These are phyloP conservation scores for Sebastes iracundus DNA, from an alignment of 2,797 vertebrate genomes.

Conservation along the genomic window DNA sequence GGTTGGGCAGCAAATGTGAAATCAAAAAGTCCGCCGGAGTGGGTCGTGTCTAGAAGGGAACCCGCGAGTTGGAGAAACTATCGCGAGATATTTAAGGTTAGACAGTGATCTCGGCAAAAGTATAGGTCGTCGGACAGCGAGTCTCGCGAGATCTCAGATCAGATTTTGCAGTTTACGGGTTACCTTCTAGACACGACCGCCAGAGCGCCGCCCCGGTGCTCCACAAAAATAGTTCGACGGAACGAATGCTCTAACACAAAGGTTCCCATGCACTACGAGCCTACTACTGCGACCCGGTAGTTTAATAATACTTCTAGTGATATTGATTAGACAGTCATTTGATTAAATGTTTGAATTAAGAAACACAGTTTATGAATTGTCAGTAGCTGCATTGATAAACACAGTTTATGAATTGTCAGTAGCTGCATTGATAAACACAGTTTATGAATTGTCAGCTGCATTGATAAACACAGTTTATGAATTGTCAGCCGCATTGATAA, in stretches of 20 bases:
- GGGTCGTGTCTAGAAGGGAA: too few species aligned
- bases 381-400: neutral
- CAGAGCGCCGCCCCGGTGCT: slow-evolving; percentile 27
- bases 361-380: too few species aligned
- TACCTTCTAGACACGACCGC: slow-evolving; percentile 41
- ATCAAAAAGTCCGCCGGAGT: slow-evolving; percentile 70
- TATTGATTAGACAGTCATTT: neutral
- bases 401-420: neutral
- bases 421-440: neutral
- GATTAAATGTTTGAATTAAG: neutral
- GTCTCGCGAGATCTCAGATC: too few species aligned
- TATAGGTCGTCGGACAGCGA: too few species aligned
- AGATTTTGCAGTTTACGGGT: too few species aligned
- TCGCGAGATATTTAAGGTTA: too few species aligned
- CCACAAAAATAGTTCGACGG: slow-evolving; percentile 53
- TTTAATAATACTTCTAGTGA: neutral
- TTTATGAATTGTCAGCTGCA: too few species aligned
- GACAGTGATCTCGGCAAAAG: too few species aligned
- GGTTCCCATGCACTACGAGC: slow-evolving; percentile 25
- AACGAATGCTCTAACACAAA: neutral
- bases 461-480: too few species aligned
- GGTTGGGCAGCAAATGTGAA: neutral
- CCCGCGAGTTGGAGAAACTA: too few species aligned
- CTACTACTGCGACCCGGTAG: neutral
- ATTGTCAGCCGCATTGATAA: too few species aligned